phyloP scores from a whole-genome alignment of 2,113 vertebrate species.

The Mirza zaza region DNA sequence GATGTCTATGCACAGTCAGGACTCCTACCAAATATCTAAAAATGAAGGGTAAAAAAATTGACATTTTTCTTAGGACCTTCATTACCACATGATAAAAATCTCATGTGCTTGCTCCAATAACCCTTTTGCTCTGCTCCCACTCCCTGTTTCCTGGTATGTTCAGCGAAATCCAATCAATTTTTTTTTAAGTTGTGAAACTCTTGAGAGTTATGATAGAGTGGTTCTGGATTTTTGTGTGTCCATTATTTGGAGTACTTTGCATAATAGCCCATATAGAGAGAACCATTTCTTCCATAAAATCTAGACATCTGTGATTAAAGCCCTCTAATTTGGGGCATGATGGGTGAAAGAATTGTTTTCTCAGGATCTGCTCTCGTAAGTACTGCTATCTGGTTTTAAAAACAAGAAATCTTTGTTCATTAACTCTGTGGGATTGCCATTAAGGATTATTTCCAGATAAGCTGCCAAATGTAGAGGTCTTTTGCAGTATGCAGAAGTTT shows the following conservation, averaged over 20 bases:
- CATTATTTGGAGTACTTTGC: neutral
- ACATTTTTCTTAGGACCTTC: neutral
- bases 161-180: neutral
- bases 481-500: conserved; percentile 10
- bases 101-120: neutral
- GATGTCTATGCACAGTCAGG: neutral
- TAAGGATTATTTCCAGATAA: conserved; percentile 28
- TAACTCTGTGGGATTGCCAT: conserved; percentile 12
- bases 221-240: neutral
- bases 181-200: neutral
- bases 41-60: neutral
- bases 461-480: neutral
- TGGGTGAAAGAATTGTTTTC: neutral
- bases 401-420: conserved; percentile 37
- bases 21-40: neutral
- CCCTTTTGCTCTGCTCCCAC: neutral
- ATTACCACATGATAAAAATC: neutral
- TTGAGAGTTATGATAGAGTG: neutral
- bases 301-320: neutral
- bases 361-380: neutral
- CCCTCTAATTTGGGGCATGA: neutral
- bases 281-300: conserved; percentile 14
- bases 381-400: conserved; percentile 34
- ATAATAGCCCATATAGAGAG: neutral
- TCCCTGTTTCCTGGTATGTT: neutral